phyloP scores from a whole-genome alignment of 92 coral and sea anemone species.

The Siderastrea radians region DNA sequence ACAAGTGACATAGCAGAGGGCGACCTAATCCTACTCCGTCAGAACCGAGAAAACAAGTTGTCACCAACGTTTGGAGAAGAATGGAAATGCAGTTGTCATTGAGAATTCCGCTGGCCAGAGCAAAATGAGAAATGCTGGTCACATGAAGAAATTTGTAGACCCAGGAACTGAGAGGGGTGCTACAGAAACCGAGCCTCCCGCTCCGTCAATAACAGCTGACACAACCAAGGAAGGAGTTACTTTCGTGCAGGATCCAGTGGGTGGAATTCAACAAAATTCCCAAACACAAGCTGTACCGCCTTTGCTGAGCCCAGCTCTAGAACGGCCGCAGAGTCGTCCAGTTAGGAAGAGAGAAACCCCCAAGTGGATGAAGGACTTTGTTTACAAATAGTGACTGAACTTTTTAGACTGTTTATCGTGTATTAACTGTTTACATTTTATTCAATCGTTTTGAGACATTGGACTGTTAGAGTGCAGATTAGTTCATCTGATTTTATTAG shows the following conservation, averaged over 20 bases:
- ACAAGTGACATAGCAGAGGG: neutral
- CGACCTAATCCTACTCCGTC: neutral
- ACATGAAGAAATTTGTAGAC: neutral
- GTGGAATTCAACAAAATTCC: neutral
- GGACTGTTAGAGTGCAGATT: neutral
- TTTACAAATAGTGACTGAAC: conserved; percentile 6
- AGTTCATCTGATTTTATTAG: neutral
- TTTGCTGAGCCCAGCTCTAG: neutral
- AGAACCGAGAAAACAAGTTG: conserved; percentile 10
- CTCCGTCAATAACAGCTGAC: conserved; percentile 1
- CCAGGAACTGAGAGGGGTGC: conserved; percentile 3
- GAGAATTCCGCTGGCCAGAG: neutral
- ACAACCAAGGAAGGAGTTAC: conserved; percentile 15
- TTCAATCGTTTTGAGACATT: too few species aligned
- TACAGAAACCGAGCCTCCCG: conserved; percentile 12
- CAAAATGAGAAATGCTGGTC: conserved; percentile 6
- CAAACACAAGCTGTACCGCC: conserved; percentile 16
- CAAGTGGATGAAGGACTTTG: conserved; percentile 4
- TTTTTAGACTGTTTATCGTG: conserved; percentile 6
- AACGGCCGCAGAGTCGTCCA: neutral
- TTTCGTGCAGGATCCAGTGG: neutral
- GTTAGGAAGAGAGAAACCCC: neutral
- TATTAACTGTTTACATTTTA: neutral
- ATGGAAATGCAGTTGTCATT: too few species aligned
- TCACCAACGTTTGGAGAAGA: neutral